Base-by-base conservation (phyloP, 2,113 vertebrate species). In the Pelusios castaneus region DNA sequence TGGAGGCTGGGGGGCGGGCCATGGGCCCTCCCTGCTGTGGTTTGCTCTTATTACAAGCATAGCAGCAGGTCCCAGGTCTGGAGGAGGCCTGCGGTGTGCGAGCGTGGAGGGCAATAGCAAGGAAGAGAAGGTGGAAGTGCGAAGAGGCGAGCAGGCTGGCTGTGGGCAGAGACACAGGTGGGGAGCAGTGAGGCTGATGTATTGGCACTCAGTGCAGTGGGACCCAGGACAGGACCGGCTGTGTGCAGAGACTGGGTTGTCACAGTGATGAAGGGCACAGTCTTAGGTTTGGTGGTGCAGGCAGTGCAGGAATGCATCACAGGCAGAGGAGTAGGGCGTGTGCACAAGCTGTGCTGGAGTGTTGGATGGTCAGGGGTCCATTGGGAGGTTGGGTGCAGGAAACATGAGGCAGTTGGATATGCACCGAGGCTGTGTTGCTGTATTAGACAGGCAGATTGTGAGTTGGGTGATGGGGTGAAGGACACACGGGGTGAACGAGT, bases 321-420 rank as follows among this genome's bases (percentile, higher is more conserved):
- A 9, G 55, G 12, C 55, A 29, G 58, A 60, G 27, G 58, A 31
- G 29, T 3, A 10, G 25, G 56, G 58, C 29, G 3, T n/a, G 60
- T 67, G 8, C 34, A 9, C 60, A 45, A 3, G 38, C 6, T 45
- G 24, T 14, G 73, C 60, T 76, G 41, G 41, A 29, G 41, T 45
- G 43, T 25, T 13, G 16, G 41, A 43, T 16, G 43, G 41, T 12
- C 12, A 9, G 70, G 6, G 24, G 75, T 47, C 24, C 3, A 6
- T 24, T 76, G 41, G 12, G 43, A 1, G 22, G 9, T 25, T 19
- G 10, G 19, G 67, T 38, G 19, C 4, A 70, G 67, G n/a, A 21
- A 3, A 19, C 19, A 34, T 12, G 1, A 38, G 70, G 10, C 0
- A 11, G 34, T 22, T 14, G 34, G n/a, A 10, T n/a, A 11, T 43